Evolutionary conservation across 2,797 vertebrate genomes (phyloP).

Genomic region (Pitangus sulphuratus): DNA sequence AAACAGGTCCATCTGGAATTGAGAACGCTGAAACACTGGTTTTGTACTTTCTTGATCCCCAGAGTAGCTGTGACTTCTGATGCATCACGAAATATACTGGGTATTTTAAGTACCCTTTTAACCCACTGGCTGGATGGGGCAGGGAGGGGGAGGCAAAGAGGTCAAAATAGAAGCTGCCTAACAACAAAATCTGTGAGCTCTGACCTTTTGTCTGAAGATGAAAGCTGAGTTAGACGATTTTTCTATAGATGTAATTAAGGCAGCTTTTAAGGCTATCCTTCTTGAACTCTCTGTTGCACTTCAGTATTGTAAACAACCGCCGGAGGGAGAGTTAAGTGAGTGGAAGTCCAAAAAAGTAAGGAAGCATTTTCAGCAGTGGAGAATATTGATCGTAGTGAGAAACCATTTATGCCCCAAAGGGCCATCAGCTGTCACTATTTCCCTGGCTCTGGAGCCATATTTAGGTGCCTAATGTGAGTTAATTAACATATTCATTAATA

Average conservation of each 20-base stretch:
- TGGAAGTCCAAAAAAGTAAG: slow-evolving; percentile 42
- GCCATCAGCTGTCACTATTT: slow-evolving; percentile 35
- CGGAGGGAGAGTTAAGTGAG: slow-evolving; percentile 17
- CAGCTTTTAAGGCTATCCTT: slow-evolving; percentile 53
- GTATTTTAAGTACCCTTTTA: slow-evolving; percentile 35
- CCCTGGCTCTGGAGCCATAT: background rate
- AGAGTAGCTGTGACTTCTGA: background rate
- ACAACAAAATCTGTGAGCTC: slow-evolving; percentile 14
- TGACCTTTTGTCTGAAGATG: slow-evolving; percentile 44
- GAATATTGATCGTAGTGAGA: slow-evolving; percentile 23
- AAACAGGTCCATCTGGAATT: background rate
- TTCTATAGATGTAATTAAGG: slow-evolving; percentile 43
- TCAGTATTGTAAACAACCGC: slow-evolving; percentile 18
- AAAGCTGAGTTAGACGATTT: slow-evolving; percentile 44
- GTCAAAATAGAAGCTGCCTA: background rate
- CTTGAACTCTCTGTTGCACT: slow-evolving; percentile 28
- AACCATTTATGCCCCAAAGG: slow-evolving; percentile 44
- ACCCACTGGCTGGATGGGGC: background rate
- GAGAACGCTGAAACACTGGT: background rate
- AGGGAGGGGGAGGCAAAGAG: background rate
- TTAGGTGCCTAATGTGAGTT: background rate
- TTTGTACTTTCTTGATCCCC: background rate
- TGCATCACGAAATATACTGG: background rate
- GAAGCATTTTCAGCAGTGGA: background rate
- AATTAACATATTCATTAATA: slow-evolving; percentile 52